Conservation (phyloP, 2,888 invertebrate species). For the Ophion slaviceki region DNA sequence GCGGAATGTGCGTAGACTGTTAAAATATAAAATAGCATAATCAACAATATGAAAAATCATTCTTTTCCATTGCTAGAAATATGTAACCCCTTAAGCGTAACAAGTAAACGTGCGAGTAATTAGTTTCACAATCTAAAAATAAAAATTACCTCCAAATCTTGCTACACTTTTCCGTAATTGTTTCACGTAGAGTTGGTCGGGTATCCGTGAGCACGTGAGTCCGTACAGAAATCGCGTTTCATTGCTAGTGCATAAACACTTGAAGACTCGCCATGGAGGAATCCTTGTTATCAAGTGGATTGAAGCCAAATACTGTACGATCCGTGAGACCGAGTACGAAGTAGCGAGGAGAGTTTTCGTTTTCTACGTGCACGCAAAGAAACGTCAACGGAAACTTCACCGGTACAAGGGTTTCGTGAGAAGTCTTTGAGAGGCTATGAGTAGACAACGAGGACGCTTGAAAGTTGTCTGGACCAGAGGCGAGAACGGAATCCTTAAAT, state of each 20-base stretch:
- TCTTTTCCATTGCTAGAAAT: too few species aligned
- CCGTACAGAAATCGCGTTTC: slow-evolving; percentile 12
- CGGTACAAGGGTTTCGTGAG: slow-evolving; percentile 46
- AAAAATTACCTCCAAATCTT: too few species aligned
- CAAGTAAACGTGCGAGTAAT: too few species aligned
- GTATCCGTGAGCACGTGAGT: background rate
- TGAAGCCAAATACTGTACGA: slow-evolving; percentile 8
- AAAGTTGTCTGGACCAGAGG: slow-evolving; percentile 61
- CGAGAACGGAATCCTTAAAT: slow-evolving; percentile 67
- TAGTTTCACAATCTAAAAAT: too few species aligned
- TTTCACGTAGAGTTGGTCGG: background rate
- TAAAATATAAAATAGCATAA: too few species aligned
- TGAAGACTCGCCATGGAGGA: slow-evolving; percentile 9
- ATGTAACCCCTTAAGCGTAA: too few species aligned
- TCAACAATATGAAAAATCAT: too few species aligned
- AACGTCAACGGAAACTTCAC: slow-evolving; percentile 53
- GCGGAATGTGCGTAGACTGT: too few species aligned
- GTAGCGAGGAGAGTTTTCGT: slow-evolving; percentile 19
- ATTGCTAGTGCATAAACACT: background rate
- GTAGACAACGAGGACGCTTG: slow-evolving; percentile 54
- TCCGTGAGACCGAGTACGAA: slow-evolving; percentile 1
- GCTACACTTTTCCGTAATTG: background rate
- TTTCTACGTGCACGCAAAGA: slow-evolving; percentile 41
- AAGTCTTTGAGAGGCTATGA: slow-evolving; percentile 40
- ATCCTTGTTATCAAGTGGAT: slow-evolving; percentile 18